Evolutionary conservation across 2,797 vertebrate genomes (phyloP).

Genomic region (Sorex maritimensis): DNA sequence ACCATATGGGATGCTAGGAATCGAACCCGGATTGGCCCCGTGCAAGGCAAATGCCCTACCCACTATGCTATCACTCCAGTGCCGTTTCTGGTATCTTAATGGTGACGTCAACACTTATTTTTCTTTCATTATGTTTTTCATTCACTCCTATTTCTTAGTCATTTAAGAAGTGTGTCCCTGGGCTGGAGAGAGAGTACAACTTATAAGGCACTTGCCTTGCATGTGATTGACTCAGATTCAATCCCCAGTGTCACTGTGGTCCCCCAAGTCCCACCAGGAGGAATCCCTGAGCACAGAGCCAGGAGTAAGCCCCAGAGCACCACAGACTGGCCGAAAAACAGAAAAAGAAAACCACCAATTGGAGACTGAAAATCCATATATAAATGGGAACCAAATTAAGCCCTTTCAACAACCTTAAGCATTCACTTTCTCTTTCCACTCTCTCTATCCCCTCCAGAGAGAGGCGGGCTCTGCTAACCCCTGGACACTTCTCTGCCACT

Average conservation of each 20-base stretch:
- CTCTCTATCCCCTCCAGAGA: neutral
- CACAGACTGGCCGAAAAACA: neutral
- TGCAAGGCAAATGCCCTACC: no score
- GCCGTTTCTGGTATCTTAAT: no score
- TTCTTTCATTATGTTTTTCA: neutral
- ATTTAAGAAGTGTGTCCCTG: no score
- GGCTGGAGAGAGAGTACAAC: neutral
- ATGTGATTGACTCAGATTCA: neutral
- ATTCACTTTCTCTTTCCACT: neutral
- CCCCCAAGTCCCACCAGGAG: neutral
- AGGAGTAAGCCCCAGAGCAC: no score
- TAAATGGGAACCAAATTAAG: neutral
- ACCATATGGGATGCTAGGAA: no score
- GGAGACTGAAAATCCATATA: neutral
- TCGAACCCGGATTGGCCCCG: no score
- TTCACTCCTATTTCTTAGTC: neutral
- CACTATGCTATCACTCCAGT: no score
- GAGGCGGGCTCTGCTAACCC: no score
- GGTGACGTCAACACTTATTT: neutral
- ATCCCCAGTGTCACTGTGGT: neutral
- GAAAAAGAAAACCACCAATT: neutral
- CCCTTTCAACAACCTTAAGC: neutral
- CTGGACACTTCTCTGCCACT: neutral
- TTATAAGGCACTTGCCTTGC: neutral
- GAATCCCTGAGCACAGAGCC: no score